Evolutionary conservation across 2,888 invertebrate genomes (phyloP).

Genomic region (Thumatha senex): DNA sequence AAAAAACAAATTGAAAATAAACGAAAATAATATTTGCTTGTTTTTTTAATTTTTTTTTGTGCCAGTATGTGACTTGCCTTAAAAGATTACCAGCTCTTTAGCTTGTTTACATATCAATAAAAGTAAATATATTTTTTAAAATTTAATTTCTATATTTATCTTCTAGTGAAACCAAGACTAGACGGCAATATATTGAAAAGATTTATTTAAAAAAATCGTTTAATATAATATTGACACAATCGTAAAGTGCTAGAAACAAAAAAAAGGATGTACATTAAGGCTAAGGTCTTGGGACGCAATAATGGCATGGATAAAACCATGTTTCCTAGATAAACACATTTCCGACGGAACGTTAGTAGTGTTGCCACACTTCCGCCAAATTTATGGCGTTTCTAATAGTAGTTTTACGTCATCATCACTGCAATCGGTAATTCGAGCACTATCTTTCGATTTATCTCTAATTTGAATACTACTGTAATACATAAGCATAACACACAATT

Average conservation of each 20-base stretch:
- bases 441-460: slow-evolving; percentile 9
- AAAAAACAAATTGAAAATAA: too few relatives aligned
- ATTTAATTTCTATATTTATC: too few relatives aligned
- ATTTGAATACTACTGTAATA: not conserved
- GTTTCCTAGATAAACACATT: slow-evolving; percentile 24
- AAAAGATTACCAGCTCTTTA: too few relatives aligned
- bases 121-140: too few relatives aligned
- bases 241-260: too few relatives aligned
- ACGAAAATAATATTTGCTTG: too few relatives aligned
- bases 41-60: too few relatives aligned
- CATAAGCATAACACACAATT: too few relatives aligned
- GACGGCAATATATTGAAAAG: not conserved
- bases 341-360: slow-evolving; percentile 22
- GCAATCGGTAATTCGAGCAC: slow-evolving; percentile 5
- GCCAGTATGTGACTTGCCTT: too few relatives aligned
- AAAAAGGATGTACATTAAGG: slow-evolving; percentile 18
- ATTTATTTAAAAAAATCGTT: too few relatives aligned
- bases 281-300: slow-evolving; percentile 25
- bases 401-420: slow-evolving; percentile 7
- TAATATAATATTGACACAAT: not conserved
- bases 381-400: slow-evolving; percentile 19
- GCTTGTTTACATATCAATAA: too few relatives aligned
- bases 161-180: too few relatives aligned
- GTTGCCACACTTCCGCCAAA: slow-evolving; percentile 29
- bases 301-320: slow-evolving; percentile 22